A percentile compares a stretch with the other conserved stretches of the same genome.
These are phyloP conservation scores for Meriones psammophilus DNA, from an alignment of 2,797 vertebrate species.

Conservation along the genomic window DNA sequence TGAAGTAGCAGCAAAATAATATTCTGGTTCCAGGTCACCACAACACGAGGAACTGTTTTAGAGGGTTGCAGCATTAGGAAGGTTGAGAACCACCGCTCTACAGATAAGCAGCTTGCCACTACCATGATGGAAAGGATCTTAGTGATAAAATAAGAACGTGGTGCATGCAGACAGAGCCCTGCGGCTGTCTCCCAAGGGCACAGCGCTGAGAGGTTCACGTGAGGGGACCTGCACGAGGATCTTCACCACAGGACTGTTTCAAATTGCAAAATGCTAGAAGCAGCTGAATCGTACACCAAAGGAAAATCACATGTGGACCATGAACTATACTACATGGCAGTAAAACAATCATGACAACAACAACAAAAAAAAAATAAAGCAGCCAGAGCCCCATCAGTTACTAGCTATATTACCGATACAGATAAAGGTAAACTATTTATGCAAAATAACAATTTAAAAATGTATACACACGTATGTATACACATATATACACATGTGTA, in stretches of 20 bases:
- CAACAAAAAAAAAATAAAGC: neutral
- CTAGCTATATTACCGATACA: neutral
- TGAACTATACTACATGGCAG: neutral
- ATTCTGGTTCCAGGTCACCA: neutral
- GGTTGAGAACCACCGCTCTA: neutral
- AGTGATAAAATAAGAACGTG: neutral
- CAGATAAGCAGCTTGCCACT: neutral
- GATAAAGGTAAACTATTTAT: neutral
- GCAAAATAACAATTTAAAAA: neutral
- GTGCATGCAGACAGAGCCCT: neutral
- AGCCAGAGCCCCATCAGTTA: neutral
- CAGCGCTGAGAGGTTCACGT: neutral
- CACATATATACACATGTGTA: no score
- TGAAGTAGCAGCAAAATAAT: neutral
- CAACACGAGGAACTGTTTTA: neutral
- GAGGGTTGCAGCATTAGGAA: neutral
- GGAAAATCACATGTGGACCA: neutral
- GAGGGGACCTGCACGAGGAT: neutral
- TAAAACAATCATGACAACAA: neutral
- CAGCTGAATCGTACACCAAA: neutral
- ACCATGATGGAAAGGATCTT: neutral
- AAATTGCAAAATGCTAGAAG: conserved; percentile 9
- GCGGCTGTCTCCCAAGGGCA: neutral
- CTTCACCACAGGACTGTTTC: neutral
- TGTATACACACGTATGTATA: neutral